Evolutionary conservation across 2,797 vertebrate species (phyloP), one percentile per base, ranked within the genome.

Genomic region (Siniperca scherzeri): DNA sequence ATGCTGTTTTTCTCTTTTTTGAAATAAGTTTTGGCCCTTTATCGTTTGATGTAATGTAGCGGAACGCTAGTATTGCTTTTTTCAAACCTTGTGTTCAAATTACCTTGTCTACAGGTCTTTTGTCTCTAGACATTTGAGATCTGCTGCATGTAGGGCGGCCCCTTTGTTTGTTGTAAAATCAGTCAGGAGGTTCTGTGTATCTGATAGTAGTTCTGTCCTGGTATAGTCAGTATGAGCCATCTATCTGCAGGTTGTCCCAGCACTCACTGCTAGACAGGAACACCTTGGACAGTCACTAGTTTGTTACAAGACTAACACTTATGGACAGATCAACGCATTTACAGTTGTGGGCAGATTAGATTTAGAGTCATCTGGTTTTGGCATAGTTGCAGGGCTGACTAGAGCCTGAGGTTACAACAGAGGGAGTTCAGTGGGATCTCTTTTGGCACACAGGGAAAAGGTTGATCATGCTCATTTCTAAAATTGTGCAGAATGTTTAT

Each of bases 81-180:
- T 62, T 65, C 30, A 80, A 42, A 44, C 14, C 53, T 48, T 56
- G 56, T 71, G 68, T 80, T 83, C 77, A 83, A 6, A 82, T 87
- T 70, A 86, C 33, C 44, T 70, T 30, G 53, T 66, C 55, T 62
- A 2, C 8, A 53, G 64, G 30, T 74, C 70, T 62, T 85, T 84
- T 78, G 67, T 88, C 73, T 77, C 13, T 5, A 42, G 82, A 83
- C 74, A 89, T 78, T 44, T 73, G 72, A 88, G 84, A 82, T 85
- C 56, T 69, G 33, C 57, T 64, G 74, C 66, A 78, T 64, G 57
- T 44, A 62, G 30, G 68, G 62, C 61, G 64, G 53, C 55, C 48
- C 42, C 55, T 65, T 84, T 87, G 81, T 88, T 77, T 77, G 59
- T 36, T 83, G 69, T 86, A 67, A 80, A 82, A 80, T 79, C 81